These are phyloP conservation scores for Drosophila cognata DNA, from an alignment of 2,888 invertebrate species.

Conservation along the genomic window DNA sequence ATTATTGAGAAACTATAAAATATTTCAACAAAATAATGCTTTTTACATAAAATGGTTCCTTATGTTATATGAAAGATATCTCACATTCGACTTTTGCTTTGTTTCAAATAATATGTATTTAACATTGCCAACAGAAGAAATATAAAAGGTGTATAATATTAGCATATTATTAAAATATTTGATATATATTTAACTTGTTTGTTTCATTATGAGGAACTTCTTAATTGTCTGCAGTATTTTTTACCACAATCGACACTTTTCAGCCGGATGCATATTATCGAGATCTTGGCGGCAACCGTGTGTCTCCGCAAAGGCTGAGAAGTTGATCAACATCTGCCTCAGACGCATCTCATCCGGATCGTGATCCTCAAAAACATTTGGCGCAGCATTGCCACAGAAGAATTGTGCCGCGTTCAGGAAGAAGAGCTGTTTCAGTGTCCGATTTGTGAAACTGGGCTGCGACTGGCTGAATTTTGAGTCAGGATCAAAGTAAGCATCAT, in stretches of 20 bases:
- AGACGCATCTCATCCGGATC: constrained; percentile 77
- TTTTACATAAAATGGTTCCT: not conserved
- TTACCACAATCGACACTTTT: constrained; percentile 76
- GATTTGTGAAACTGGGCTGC: constrained; percentile 40
- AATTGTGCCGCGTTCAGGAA: constrained; percentile 81
- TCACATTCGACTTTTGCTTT: not conserved
- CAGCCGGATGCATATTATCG: constrained; percentile 67
- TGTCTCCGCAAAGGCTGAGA: constrained; percentile 64
- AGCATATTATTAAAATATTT: not conserved
- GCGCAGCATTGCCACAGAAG: constrained; percentile 69
- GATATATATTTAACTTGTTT: not conserved
- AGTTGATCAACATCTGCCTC: constrained; percentile 66
- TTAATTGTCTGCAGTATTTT: not conserved
- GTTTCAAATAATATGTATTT: not conserved
- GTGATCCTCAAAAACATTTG: constrained; percentile 58
- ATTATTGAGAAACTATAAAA: not conserved
- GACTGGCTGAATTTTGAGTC: constrained; percentile 20
- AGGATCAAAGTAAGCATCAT: constrained; percentile 57
- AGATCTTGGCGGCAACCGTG: constrained; percentile 56
- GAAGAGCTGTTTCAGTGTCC: constrained; percentile 61
- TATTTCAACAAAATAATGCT: not conserved
- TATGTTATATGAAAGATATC: not conserved
- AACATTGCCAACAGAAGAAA: not conserved
- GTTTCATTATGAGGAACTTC: not conserved
- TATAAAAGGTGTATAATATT: not conserved